Evolutionary conservation across 2,113 vertebrate species (phyloP).

Genomic region (Hiodon alosoides): DNA sequence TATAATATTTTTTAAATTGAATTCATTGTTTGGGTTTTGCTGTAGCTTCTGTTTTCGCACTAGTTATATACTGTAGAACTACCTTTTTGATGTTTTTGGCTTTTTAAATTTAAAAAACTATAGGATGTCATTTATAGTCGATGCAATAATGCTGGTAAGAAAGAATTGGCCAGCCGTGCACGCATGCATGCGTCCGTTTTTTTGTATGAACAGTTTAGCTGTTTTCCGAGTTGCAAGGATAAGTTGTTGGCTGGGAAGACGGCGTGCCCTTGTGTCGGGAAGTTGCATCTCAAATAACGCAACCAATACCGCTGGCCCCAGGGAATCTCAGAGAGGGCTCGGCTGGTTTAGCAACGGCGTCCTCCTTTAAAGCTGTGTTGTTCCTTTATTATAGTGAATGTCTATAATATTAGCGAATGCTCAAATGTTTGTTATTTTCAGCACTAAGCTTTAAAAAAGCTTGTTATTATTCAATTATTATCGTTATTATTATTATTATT

Average conservation of each 20-base stretch:
- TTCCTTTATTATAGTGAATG: neutral
- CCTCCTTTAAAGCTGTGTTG: neutral
- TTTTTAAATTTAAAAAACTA: too few species aligned
- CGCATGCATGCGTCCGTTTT: too few species aligned
- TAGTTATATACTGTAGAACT: too few species aligned
- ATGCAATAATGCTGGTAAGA: too few species aligned
- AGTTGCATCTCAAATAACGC: slow-evolving; percentile 14
- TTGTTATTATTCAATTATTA: neutral
- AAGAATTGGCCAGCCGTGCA: too few species aligned
- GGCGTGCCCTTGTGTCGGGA: neutral
- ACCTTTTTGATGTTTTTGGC: too few species aligned
- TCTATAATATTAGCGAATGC: too few species aligned
- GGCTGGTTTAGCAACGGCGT: neutral
- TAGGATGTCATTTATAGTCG: too few species aligned
- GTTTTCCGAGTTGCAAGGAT: slow-evolving; percentile 1
- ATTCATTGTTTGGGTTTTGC: too few species aligned
- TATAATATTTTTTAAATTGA: too few species aligned
- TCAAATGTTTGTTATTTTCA: neutral
- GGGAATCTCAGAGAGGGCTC: neutral
- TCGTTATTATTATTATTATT: neutral
- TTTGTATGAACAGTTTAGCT: neutral
- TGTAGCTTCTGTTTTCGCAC: too few species aligned
- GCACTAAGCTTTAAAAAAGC: neutral
- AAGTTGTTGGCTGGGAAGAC: neutral
- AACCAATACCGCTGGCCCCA: slow-evolving; percentile 10